Conservation (phyloP, 2,113 vertebrate species). For the Thamnophis sirtalis region DNA sequence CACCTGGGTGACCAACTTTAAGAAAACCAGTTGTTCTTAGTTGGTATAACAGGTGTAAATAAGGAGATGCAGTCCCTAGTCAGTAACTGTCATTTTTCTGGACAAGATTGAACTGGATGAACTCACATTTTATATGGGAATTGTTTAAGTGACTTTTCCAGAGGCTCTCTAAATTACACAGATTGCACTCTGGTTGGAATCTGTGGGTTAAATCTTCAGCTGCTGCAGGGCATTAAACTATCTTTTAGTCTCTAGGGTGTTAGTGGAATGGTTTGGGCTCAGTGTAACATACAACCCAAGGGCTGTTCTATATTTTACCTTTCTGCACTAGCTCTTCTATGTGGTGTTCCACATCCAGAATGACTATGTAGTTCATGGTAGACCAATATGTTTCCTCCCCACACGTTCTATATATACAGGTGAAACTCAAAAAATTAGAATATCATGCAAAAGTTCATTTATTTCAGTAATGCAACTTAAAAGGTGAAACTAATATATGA, state of each 20-base stretch:
- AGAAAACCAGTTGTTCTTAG: not conserved
- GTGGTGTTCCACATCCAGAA: not conserved
- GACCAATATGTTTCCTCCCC: not conserved
- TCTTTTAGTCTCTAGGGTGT: not conserved
- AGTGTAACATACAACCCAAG: not conserved
- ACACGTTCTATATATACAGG: not conserved
- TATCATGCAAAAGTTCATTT: too few species aligned
- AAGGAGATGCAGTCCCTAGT: slow-evolving; percentile 5
- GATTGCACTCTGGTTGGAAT: not conserved
- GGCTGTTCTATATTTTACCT: slow-evolving; percentile 17
- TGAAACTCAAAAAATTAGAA: too few species aligned
- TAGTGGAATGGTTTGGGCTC: not conserved
- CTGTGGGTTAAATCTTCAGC: slow-evolving; percentile 3
- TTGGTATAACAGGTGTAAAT: not conserved
- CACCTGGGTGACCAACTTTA: slow-evolving; percentile 11
- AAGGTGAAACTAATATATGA: too few species aligned
- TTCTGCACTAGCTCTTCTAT: not conserved
- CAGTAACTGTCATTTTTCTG: not conserved
- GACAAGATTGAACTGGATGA: not conserved
- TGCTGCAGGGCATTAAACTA: slow-evolving; percentile 10
- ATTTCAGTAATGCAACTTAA: too few species aligned
- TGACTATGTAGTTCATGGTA: not conserved
- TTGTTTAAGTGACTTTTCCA: not conserved
- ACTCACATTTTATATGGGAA: not conserved
- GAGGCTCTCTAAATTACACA: slow-evolving; percentile 9